These are phyloP conservation scores for Rhabdornis inornatus DNA, from an alignment of 2,113 vertebrate genomes.

Conservation along the genomic window DNA sequence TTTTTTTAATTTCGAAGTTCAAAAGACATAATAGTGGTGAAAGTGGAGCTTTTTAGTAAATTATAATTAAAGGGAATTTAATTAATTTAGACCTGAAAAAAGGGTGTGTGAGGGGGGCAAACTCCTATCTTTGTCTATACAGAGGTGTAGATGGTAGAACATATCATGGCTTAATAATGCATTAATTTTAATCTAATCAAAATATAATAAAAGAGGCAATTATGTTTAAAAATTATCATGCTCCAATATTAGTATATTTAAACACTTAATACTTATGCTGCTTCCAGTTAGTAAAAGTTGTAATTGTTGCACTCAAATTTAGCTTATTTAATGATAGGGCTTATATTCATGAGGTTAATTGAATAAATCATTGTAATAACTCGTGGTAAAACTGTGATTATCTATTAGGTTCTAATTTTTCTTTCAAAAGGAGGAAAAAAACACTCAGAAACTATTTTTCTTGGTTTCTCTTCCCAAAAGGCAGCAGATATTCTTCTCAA, in stretches of 20 bases:
- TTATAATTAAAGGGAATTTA: slow-evolving; percentile 96
- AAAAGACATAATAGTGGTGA: slow-evolving; percentile 84
- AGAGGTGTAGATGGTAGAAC: slow-evolving; percentile 88
- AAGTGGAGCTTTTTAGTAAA: slow-evolving; percentile 90
- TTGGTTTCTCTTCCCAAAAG: slow-evolving; percentile 30
- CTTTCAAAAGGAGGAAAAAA: slow-evolving; percentile 25
- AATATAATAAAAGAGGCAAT: slow-evolving; percentile 90
- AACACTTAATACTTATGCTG: slow-evolving; percentile 73
- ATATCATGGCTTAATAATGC: slow-evolving; percentile 88
- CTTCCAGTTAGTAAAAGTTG: slow-evolving; percentile 74
- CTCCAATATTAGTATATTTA: slow-evolving; percentile 75
- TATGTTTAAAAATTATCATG: slow-evolving; percentile 86
- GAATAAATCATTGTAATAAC: slow-evolving; percentile 77
- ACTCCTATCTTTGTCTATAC: slow-evolving; percentile 88
- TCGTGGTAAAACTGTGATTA: slow-evolving; percentile 68
- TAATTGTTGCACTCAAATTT: slow-evolving; percentile 75
- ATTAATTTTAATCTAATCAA: slow-evolving; percentile 97
- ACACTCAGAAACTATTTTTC: slow-evolving; percentile 40
- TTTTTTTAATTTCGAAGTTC: slow-evolving; percentile 71
- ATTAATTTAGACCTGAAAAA: slow-evolving; percentile 94
- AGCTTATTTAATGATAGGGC: slow-evolving; percentile 71
- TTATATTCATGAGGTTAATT: slow-evolving; percentile 75
- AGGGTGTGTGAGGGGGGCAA: slow-evolving; percentile 68
- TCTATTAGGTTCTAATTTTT: slow-evolving; percentile 67
- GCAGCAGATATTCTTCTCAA: neutral